Evolutionary conservation across 2,113 vertebrate species (phyloP).

Genomic region (Archocentrus centrarchus): DNA sequence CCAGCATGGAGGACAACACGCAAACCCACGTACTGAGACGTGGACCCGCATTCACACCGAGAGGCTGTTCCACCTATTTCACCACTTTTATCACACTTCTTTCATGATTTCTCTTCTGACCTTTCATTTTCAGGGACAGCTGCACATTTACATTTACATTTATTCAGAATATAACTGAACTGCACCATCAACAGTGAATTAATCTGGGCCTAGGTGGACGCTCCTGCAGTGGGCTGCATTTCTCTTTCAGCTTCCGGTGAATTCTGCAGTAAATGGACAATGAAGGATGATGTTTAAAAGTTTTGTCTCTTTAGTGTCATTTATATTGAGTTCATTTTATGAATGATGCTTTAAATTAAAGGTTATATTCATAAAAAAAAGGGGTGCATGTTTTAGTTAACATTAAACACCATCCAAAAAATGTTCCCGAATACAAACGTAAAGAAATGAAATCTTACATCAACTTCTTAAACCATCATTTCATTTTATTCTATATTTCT

Average conservation of each 20-base stretch:
- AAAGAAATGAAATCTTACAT: background rate
- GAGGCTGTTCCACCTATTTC: background rate
- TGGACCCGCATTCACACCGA: background rate
- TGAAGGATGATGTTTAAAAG: too few species aligned
- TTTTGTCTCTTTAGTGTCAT: background rate
- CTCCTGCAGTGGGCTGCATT: background rate
- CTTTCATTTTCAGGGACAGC: background rate
- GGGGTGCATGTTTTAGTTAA: background rate
- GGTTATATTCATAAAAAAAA: background rate
- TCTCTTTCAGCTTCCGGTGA: background rate
- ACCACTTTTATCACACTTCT: background rate
- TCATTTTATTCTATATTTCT: background rate
- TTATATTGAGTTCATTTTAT: background rate
- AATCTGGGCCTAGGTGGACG: background rate
- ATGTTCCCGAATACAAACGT: background rate
- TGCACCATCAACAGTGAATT: background rate
- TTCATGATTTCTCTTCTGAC: slow-evolving; percentile 1
- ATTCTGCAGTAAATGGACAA: background rate
- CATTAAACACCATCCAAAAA: background rate
- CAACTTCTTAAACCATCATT: background rate
- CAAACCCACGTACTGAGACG: background rate
- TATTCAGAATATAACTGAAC: slow-evolving; percentile 5
- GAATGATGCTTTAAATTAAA: background rate
- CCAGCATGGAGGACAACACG: background rate
- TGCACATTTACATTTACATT: background rate